Conservation (phyloP, 64 coral and sea anemone species). For the Pachyseris speciosa region DNA sequence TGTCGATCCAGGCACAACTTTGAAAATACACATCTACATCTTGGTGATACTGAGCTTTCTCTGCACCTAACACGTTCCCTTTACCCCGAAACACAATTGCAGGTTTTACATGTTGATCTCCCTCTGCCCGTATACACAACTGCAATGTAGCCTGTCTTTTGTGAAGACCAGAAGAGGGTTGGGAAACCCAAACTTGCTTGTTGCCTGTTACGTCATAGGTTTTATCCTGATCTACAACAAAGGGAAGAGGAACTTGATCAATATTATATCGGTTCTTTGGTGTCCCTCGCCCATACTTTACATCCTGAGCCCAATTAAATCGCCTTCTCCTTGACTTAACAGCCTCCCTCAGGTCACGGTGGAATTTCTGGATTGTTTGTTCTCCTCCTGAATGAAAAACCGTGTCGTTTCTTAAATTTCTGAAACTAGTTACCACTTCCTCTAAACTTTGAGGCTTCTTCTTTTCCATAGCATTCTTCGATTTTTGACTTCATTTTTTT, state of each 20-base stretch:
- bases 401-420: conserved; percentile 64
- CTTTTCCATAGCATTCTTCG: conserved; percentile 48
- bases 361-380: conserved; percentile 75
- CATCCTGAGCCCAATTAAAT: conserved; percentile 38
- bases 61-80: conserved; percentile 18
- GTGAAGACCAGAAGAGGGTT: conserved; percentile 24
- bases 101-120: conserved; percentile 21
- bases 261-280: conserved; percentile 64
- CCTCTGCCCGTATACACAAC: conserved; percentile 20
- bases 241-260: conserved; percentile 44
- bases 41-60: conserved; percentile 39
- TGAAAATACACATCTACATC: conserved; percentile 36
- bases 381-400: conserved; percentile 52
- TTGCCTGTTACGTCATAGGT: conserved; percentile 20
- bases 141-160: conserved; percentile 49
- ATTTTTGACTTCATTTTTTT: conserved; percentile 61
- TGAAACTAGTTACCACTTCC: conserved; percentile 67
- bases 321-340: conserved; percentile 62
- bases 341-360: conserved; percentile 56
- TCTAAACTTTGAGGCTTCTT: conserved; percentile 57
- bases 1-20: conserved; percentile 42
- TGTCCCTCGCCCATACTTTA: conserved; percentile 36
- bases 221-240: conserved; percentile 23
- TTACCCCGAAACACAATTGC: conserved; percentile 49
- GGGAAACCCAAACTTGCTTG: conserved; percentile 39